Base-by-base conservation (phyloP, 2,113 vertebrate species). In the Nyctereutes procyonoides region DNA sequence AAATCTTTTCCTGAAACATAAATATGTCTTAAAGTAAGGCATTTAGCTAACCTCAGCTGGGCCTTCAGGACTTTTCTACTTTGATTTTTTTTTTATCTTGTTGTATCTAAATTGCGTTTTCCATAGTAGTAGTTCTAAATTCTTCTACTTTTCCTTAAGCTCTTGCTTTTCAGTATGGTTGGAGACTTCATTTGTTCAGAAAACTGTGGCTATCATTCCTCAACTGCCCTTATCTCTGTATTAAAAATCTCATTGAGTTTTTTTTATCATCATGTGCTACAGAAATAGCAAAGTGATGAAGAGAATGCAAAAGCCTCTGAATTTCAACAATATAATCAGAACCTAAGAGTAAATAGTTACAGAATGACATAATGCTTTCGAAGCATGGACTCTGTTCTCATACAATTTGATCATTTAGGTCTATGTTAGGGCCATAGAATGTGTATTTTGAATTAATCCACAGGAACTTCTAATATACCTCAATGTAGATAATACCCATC, bases 71-170 rank as follows among this genome's bases (percentile, higher is more conserved):
- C 55, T 65, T 6, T 85, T 85, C n/a, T 79, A 71, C 67, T 28
- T 35, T 95, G 62, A 51, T 85, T 94, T 19, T 85, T 94, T 69
- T 94, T 87, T 88, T 28, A 85, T 84, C 28, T 67, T 95, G 8
- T 71, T 55, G 22, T 69, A 17, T 93, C 82, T 87, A 48, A 86
- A 14, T 43, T 96, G 48, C 56, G 62, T 77, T 91, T 30, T 93
- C 32, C 26, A 19, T 67, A 56, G n/a, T 67, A 19, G 28, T 83
- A 43, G 26, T 93, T 82, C n/a, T 82, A 16, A 82, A 60, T 62
- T 24, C 90, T 55, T 62, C 38, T 17, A 30, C 22, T 43, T 85
- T 87, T 60, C 62, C 74, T 69, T 69, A n/a, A 43, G 26, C 15
- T 67, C 58, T 65, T 26, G 35, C 60, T 32, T 62, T 58, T 76